Evolutionary conservation across 2,888 invertebrate genomes (phyloP), one percentile per base, ranked within the genome.

Genomic region (Limnephilus marmoratus): DNA sequence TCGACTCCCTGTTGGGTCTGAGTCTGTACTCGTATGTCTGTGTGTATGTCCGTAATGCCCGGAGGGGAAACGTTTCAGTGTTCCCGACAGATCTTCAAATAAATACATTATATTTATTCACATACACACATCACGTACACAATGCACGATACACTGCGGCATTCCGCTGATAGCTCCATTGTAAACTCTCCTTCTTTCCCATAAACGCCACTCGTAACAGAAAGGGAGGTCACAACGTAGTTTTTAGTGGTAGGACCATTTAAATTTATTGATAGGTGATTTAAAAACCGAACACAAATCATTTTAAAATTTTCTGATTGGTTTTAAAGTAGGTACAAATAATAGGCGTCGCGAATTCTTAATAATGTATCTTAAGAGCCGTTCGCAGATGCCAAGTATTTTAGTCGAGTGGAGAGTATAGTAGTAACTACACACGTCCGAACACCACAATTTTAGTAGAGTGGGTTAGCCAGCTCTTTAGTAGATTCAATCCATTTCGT

Each of bases 1-100:
- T 15, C 13, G 83, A 34, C 83, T 83, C 83, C 83, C 83, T 37
- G 83, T 83, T 83, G 37, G 83, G 83, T 83, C n/a, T n/a, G n/a
- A n/a, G n/a, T n/a, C n/a, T n/a, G n/a, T n/a, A n/a, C n/a, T 24
- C 24, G 37, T 68, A 68, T 24, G 7, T 68, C 24, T 68, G 24
- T 68, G 41, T 7, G 45, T 45, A n/a, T 68, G 68, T 68, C 24
- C 9, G 83, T 18, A 41, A 83, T 83, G 7, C 83, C 83, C 11
- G 11, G 37, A 83, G 83, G 83, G 83, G 37, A 41, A 83, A 37
- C 9, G 83, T 11, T 83, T 37, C 37, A 37, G 15, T 37, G 83
- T 37, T 83, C 83, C 37, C 15, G 37, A 83, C 83, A 83, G 83
- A 37, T 83, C 37, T 83, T 83, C 83, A 37, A 83, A 83, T 83